Conservation (phyloP, 2,113 vertebrate genomes). For the Larimichthys polyactis region DNA sequence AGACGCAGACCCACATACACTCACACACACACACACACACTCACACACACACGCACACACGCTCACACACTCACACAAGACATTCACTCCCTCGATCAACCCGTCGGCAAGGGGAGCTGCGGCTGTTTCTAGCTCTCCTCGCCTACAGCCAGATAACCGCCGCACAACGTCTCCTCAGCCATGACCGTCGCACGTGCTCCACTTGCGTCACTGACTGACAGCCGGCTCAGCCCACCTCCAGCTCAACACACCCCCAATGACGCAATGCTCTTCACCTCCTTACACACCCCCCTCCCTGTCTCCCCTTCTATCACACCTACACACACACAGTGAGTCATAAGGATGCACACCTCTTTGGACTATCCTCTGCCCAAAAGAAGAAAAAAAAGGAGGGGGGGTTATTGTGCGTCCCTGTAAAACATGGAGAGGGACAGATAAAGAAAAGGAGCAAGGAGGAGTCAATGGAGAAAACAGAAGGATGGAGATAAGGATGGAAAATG, state of each 20-base stretch:
- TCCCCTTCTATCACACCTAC: constrained; percentile 27
- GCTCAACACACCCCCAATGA: constrained; percentile 82
- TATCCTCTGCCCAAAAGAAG: constrained; percentile 33
- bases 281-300: constrained; percentile 36
- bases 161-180: constrained; percentile 76
- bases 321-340: constrained; percentile 50
- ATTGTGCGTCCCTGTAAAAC: constrained; percentile 78
- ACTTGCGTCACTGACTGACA: constrained; percentile 87
- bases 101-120: constrained; percentile 62
- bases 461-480: neutral
- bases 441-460: constrained; percentile 16
- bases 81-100: constrained; percentile 48
- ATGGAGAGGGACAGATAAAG: neutral
- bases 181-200: constrained; percentile 85
- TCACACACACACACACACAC: constrained; percentile 8
- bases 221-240: constrained; percentile 78
- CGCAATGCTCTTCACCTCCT: constrained; percentile 76
- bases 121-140: constrained; percentile 63
- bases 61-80: constrained; percentile 39
- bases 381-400: constrained; percentile 38
- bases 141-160: constrained; percentile 66
- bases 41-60: constrained; percentile 19
- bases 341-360: constrained; percentile 48
- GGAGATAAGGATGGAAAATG: constrained; percentile 9
- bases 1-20: constrained; percentile 8